Evolutionary conservation across 2,113 vertebrate genomes (phyloP).

Genomic region (Pholis gunnellus): DNA sequence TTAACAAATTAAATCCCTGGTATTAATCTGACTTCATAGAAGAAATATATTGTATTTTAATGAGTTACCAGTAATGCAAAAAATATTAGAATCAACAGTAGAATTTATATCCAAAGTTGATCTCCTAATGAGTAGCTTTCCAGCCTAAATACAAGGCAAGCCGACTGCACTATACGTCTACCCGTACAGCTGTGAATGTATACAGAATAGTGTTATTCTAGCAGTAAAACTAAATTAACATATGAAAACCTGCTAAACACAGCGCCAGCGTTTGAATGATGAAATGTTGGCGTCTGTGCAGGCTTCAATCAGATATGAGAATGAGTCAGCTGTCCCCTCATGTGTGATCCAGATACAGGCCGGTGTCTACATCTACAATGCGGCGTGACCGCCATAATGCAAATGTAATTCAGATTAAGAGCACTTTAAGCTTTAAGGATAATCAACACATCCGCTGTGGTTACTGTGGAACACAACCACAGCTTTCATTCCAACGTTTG

Average conservation of each 20-base stretch:
- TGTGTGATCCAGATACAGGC: constrained; percentile 19
- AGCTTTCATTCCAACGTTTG: not conserved
- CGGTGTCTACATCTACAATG: not conserved
- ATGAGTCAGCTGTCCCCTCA: constrained; percentile 20
- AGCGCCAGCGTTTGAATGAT: constrained; percentile 5
- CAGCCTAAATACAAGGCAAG: not conserved
- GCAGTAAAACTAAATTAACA: constrained; percentile 12
- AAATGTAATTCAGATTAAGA: not conserved
- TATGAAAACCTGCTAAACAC: constrained; percentile 1
- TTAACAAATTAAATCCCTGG: not conserved
- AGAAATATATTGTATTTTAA: not conserved
- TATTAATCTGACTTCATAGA: not conserved
- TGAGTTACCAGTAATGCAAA: not conserved
- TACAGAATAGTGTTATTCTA: not conserved
- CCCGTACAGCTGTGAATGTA: not conserved
- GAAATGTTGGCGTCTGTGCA: constrained; percentile 2
- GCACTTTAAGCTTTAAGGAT: not conserved
- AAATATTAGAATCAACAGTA: not conserved
- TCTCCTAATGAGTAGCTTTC: not conserved
- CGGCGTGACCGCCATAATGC: not conserved
- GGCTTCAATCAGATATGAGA: constrained; percentile 7
- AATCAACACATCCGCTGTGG: not conserved
- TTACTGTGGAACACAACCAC: not conserved
- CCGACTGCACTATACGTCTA: not conserved
- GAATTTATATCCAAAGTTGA: not conserved